Evolutionary conservation across 2,113 vertebrate genomes (phyloP).

Genomic region (Muscicapa adusta): DNA sequence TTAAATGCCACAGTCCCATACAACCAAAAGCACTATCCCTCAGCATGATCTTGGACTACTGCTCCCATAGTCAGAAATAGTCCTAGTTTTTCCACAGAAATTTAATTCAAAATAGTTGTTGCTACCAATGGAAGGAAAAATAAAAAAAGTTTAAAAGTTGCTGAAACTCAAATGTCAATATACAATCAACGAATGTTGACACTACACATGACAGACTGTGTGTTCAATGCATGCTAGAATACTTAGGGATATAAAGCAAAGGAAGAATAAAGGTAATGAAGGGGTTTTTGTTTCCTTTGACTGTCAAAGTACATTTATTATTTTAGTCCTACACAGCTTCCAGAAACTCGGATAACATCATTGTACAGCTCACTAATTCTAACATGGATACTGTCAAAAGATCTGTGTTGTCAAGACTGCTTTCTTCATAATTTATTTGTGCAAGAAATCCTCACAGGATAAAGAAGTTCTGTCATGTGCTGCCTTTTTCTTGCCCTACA

Average conservation of each 20-base stretch:
- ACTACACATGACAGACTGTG: neutral
- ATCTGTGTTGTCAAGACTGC: constrained; percentile 1
- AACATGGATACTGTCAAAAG: constrained; percentile 67
- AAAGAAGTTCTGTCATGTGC: neutral
- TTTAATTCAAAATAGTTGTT: neutral
- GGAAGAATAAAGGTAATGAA: constrained; percentile 59
- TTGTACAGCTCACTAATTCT: constrained; percentile 57
- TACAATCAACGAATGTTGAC: constrained; percentile 34
- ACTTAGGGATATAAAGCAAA: constrained; percentile 34
- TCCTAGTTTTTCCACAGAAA: neutral
- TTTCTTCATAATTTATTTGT: constrained; percentile 53
- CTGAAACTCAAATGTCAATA: constrained; percentile 16
- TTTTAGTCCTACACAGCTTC: constrained; percentile 66
- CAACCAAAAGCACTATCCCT: neutral
- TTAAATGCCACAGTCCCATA: neutral
- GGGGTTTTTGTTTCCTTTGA: neutral
- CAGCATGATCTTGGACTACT: neutral
- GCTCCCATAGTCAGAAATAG: neutral
- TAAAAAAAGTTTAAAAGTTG: constrained; percentile 4
- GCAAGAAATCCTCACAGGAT: constrained; percentile 41
- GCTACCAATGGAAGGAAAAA: neutral
- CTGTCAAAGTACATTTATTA: constrained; percentile 75
- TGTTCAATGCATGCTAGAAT: constrained; percentile 38
- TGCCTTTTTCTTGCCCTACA: constrained; percentile 19
- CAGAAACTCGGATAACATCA: constrained; percentile 72